Evolutionary conservation across 2,113 vertebrate species (phyloP), one percentile per base, ranked within the genome.

Genomic region (Coreoperca whiteheadi): DNA sequence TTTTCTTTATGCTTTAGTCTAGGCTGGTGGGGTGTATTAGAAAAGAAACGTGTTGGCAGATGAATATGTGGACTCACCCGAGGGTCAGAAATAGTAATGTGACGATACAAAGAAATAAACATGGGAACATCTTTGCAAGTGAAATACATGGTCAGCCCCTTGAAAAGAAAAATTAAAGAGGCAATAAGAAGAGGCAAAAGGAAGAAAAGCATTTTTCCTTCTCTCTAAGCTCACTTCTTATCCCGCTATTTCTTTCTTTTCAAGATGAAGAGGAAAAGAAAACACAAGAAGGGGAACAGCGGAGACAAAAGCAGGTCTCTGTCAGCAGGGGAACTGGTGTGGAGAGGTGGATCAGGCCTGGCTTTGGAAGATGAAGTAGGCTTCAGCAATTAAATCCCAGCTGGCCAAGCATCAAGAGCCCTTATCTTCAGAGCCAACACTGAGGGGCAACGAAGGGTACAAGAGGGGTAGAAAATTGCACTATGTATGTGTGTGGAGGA

Each of bases 381-480:
- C 66, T 87, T 88, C 65, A 23, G 77, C 86, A 91, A 92, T 94
- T 90, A 94, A 93, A 91, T 89, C 85, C 89, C 87, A 20, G 86
- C 88, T 76, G 86, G 83, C 86, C 82, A 43, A 64, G 87, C 86
- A 79, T 94, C 88, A 93, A 92, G 92, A 92, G 93, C 79, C 74
- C 87, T 94, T 93, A 88, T 93, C 88, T 90, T 89, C 79, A 90
- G 83, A 90, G 77, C 89, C 77, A 74, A 86, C 66, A 50, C 77
- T 64, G 77, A 79, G 79, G 83, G 79, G 32, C 77, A 79, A 66
- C 83, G 82, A 90, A 83, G 79, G 70, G 73, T 77, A 84, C 70
- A 53, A 72, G 71, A 84, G 77, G 65, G 67, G 53, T 67, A 54
- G 66, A 81, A 74, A 61, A 87, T n/a, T 51, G 51, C 12, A 14